Evolutionary conservation across 2,113 vertebrate species (phyloP).

Genomic region (Trichomycterus rosablanca): DNA sequence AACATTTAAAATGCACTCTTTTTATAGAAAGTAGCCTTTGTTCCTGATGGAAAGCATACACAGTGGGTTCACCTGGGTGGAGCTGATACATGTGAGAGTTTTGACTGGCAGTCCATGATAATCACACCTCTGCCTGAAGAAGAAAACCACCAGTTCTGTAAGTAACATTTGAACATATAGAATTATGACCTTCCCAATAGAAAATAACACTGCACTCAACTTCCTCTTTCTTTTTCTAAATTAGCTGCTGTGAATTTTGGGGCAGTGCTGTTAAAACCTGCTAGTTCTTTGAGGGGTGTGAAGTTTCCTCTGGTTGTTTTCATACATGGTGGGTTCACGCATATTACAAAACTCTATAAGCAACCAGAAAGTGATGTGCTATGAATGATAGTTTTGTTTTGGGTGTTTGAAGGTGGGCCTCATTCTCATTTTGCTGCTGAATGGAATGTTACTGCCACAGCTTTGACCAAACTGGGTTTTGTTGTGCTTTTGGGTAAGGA

Average conservation of each 20-base stretch:
- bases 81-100: conserved; percentile 52
- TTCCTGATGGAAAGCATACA: conserved; percentile 52
- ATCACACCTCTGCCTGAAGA: conserved; percentile 61
- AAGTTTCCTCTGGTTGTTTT: conserved; percentile 68
- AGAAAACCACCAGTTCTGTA: conserved; percentile 63
- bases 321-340: conserved; percentile 71
- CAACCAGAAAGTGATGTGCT: no score
- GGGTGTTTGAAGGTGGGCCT: conserved; percentile 68
- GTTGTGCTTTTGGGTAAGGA: conserved; percentile 74
- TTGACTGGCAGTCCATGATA: conserved; percentile 68
- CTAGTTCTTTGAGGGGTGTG: background rate
- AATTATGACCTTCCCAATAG: no score
- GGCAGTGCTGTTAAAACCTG: conserved; percentile 66
- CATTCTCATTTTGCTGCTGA: conserved; percentile 72
- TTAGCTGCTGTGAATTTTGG: conserved; percentile 65
- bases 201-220: background rate
- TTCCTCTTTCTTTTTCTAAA: background rate
- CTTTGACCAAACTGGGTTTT: conserved; percentile 67
- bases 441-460: conserved; percentile 70
- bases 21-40: conserved; percentile 65
- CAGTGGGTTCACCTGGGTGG: conserved; percentile 62
- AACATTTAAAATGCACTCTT: no score
- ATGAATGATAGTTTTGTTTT: no score
- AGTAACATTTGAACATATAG: conserved; percentile 40
- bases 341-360: no score